Evolutionary conservation across 2,113 vertebrate genomes (phyloP).

Genomic region (Poecilia latipinna): DNA sequence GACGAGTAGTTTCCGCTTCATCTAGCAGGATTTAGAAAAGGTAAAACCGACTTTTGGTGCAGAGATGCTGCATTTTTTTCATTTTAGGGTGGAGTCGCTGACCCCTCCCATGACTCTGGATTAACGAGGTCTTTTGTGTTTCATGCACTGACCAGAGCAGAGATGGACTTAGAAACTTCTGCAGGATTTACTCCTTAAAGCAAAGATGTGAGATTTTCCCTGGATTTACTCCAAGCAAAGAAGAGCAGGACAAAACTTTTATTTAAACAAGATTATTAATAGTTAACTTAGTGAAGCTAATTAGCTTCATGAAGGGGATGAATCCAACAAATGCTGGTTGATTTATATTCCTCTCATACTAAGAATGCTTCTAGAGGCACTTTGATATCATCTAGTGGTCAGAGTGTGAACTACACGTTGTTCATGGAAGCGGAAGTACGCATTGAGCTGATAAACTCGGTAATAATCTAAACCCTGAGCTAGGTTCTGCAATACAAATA

Average conservation of each 20-base stretch:
- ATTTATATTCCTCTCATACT: no score
- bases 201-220: background rate
- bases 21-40: conserved; percentile 26
- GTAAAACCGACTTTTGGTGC: conserved; percentile 26
- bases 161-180: background rate
- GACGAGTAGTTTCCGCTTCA: background rate
- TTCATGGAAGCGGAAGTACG: no score
- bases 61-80: conserved; percentile 13
- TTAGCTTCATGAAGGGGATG: no score
- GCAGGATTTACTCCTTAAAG: background rate
- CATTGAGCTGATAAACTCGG: no score
- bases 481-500: no score
- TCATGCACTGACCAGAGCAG: background rate
- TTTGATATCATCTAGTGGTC: no score
- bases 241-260: background rate
- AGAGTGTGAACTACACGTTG: no score
- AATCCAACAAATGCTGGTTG: no score
- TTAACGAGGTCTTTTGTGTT: background rate
- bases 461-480: no score
- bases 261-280: background rate
- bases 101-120: conserved; percentile 38
- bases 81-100: conserved; percentile 50
- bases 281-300: no score
- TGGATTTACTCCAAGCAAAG: background rate
- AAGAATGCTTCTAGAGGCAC: no score